Percentiles rank a stretch among this genome's conserved stretches.
Conservation (phyloP, 2,113 vertebrate species). For the Ictalurus punctatus region DNA sequence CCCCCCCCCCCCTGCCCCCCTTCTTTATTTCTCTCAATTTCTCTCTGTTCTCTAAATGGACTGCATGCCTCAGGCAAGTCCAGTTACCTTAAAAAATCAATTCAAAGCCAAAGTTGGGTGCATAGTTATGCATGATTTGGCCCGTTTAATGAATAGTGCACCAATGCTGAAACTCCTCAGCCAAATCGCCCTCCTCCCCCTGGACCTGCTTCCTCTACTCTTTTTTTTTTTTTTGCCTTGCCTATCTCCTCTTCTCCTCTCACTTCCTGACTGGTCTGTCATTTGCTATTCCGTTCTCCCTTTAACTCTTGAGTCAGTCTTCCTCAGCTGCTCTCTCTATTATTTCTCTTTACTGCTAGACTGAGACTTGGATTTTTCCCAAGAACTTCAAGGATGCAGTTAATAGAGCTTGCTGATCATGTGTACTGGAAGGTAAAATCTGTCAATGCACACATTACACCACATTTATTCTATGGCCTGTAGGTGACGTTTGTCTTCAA, state of each 20-base stretch:
- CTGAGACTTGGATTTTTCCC: constrained; percentile 3
- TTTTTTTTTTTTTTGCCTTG: background rate
- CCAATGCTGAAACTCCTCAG: constrained; percentile 31
- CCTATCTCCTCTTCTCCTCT: background rate
- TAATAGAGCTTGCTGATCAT: constrained; percentile 35
- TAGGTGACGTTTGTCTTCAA: background rate
- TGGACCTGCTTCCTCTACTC: background rate
- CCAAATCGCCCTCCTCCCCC: constrained; percentile 2
- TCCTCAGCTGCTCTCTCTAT: background rate
- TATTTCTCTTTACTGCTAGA: background rate
- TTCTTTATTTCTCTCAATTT: constrained; percentile 21
- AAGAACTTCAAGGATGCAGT: constrained; percentile 21
- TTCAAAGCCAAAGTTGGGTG: constrained; percentile 33
- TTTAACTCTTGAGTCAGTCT: background rate
- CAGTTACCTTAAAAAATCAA: constrained; percentile 46
- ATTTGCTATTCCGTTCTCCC: background rate
- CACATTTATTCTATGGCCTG: background rate
- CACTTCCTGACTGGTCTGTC: background rate
- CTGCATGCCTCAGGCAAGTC: constrained; percentile 31
- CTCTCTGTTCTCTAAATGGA: constrained; percentile 32
- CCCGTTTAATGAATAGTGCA: constrained; percentile 29
- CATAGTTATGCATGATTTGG: constrained; percentile 38
- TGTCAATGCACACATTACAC: constrained; percentile 16
- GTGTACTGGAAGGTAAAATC: background rate
- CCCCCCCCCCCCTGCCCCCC: background rate